phyloP scores from a whole-genome alignment of 2,888 invertebrate species.

The Andrena chrysosceles region DNA sequence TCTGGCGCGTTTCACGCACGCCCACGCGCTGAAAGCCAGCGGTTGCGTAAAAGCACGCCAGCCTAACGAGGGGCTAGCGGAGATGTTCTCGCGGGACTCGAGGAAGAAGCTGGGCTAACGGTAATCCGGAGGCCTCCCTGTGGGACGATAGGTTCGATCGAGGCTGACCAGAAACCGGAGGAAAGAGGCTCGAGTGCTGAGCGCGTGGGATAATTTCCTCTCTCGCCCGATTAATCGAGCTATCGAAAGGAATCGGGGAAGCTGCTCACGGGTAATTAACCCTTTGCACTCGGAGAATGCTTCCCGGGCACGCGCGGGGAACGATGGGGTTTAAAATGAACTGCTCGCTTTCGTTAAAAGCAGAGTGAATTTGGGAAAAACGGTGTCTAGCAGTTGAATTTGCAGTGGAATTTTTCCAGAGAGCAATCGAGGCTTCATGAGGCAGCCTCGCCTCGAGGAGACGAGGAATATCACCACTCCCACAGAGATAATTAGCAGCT shows the following conservation, averaged over 20 bases:
- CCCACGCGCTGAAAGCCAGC: constrained; percentile 47
- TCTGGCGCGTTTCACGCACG: constrained; percentile 1
- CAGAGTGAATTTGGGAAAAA: too few species aligned
- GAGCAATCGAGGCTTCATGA: too few species aligned
- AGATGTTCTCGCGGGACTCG: not conserved
- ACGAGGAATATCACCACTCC: not conserved
- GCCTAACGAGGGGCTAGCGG: not conserved
- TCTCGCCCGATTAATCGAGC: not conserved
- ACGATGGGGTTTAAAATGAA: too few species aligned
- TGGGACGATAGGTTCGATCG: not conserved
- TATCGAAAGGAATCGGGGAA: not conserved
- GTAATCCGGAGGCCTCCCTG: not conserved
- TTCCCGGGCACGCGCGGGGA: not conserved
- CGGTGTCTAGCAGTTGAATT: too few species aligned
- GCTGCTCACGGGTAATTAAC: not conserved
- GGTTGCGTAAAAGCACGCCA: constrained; percentile 31
- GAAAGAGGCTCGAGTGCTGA: not conserved
- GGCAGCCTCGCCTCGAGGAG: not conserved
- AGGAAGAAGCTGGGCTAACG: not conserved
- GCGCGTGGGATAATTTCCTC: constrained; percentile 1
- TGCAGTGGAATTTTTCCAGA: too few species aligned
- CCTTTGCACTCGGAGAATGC: not conserved
- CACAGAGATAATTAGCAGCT: not conserved
- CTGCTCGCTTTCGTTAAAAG: too few species aligned
- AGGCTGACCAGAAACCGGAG: too few species aligned